Conservation (phyloP, 1,140 invertebrate genomes). For the Nomia melanderi region DNA sequence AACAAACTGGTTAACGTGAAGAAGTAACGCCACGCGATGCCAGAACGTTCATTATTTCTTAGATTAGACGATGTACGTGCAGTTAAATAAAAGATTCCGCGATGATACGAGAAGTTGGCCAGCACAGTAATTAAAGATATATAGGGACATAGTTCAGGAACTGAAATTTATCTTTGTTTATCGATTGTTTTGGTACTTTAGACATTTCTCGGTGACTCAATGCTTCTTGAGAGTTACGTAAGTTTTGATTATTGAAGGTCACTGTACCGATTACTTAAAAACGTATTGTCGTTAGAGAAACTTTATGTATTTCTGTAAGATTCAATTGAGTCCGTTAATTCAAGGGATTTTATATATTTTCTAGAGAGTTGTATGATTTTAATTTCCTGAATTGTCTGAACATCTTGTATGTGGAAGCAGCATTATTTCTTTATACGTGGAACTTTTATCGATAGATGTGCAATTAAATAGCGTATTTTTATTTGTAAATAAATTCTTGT, state of each 20-base stretch:
- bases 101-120: not conserved
- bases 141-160: not conserved
- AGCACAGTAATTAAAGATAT: not conserved
- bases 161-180: not conserved
- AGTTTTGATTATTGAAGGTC: not conserved
- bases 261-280: not conserved
- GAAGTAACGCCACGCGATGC: slow-evolving; percentile 35
- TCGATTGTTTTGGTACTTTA: not conserved
- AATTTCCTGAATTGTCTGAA: not conserved
- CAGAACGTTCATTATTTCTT: slow-evolving; percentile 1
- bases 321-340: not conserved
- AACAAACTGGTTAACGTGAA: slow-evolving; percentile 54
- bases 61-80: not conserved
- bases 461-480: not conserved
- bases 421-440: not conserved
- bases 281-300: not conserved
- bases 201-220: not conserved
- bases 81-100: not conserved
- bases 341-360: not conserved
- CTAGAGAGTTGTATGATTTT: not conserved
- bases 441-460: not conserved
- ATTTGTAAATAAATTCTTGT: not conserved
- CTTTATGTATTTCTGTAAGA: not conserved
- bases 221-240: not conserved
- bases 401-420: not conserved